Evolutionary conservation across 2,888 invertebrate genomes (phyloP), one percentile per base, ranked within the genome.

Genomic region (Stenodera caucasica): DNA sequence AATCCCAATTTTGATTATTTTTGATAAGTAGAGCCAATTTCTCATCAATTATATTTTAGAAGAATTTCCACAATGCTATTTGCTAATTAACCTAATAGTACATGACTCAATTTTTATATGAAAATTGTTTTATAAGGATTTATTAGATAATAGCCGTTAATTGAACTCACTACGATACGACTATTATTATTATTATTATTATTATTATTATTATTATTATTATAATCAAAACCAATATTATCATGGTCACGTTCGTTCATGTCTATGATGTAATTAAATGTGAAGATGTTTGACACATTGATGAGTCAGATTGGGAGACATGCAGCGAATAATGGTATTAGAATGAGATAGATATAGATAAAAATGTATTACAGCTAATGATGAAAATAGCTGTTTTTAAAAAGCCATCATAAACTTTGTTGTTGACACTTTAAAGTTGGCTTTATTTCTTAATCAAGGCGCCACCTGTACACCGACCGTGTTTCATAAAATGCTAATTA

Each of bases 261-360:
- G 53, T 54, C 45, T 51, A 53, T 61, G 58, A 61, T 58, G 61
- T 61, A 61, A 61, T 61, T 57, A 61, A 53, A 14, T 9, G 18
- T 61, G 45, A 50, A 61, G 61, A 61, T 61, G 55, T 58, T 61
- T 52, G 54, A 61, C 9, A 40, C 61, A 61, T 50, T 45, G 57
- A 33, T 61, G 61, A 61, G 54, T 61, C 61, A 61, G 55, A 55
- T 26, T 26, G 5, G 2, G 5, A 26, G 2, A 26, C 2, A 26
- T 26, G 5, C 26, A 26, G 5, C 26, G 26, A 26, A 26, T 26
- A 26, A 4, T 26, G 2, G 26, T 4, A 26, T 5, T 18, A 40
- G 18, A 40, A 5, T 18, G 18, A 40, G 5, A 35, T 1, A 35
- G 35, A 35, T n/a, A 35, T 5, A 35, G n/a, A 18, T 11, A 40